Percentiles rank a stretch among this genome's conserved stretches.
Conservation (phyloP, 2,888 invertebrate genomes). For the Hemistola chrysoprasaria region DNA sequence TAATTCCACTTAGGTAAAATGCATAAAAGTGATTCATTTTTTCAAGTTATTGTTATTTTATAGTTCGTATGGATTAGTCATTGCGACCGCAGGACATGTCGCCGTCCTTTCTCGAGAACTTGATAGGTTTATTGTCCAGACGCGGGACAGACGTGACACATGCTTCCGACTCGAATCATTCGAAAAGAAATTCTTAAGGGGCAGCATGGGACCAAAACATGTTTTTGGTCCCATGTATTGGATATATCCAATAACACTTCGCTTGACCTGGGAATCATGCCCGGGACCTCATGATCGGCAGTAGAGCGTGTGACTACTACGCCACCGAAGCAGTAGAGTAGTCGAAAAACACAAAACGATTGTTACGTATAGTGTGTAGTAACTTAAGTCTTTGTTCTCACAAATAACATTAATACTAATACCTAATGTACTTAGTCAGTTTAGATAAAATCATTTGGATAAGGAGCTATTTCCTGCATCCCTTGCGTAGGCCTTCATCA, state of each 20-base stretch:
- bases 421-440: neutral
- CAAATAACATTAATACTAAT: neutral
- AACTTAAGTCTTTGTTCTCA: no score
- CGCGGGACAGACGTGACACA: constrained; percentile 54
- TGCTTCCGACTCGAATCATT: constrained; percentile 36
- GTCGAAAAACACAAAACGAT: no score
- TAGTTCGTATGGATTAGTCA: constrained; percentile 53
- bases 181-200: constrained; percentile 5
- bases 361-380: no score
- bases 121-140: constrained; percentile 58
- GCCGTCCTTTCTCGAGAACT: constrained; percentile 65
- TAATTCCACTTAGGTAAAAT: constrained; percentile 1
- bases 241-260: no score
- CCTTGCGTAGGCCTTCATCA: constrained; percentile 23
- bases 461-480: constrained; percentile 12
- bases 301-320: no score
- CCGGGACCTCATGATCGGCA: no score
- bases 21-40: constrained; percentile 47
- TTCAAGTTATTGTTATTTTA: constrained; percentile 45
- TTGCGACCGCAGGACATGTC: constrained; percentile 55
- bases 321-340: no score
- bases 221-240: no score
- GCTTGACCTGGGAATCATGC: no score
- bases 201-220: no score
- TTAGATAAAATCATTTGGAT: constrained; percentile 3